Evolutionary conservation across 2,797 vertebrate species (phyloP).

Genomic region (Spinus olivaceus): DNA sequence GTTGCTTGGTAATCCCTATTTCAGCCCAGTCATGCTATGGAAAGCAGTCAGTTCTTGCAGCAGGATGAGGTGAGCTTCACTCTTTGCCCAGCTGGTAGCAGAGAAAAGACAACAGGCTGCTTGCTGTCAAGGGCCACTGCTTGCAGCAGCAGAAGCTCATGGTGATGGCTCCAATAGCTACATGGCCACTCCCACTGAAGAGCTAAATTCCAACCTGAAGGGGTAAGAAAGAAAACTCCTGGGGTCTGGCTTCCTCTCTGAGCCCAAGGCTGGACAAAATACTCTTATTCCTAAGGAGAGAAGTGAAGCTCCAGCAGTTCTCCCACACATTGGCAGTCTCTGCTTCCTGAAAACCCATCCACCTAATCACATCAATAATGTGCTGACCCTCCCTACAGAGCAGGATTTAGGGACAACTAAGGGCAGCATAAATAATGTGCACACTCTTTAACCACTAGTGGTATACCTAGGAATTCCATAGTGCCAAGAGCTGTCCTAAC

Average conservation of each 20-base stretch:
- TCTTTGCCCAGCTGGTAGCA: not conserved
- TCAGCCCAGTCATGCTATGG: not conserved
- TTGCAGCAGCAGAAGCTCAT: not conserved
- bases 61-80: not conserved
- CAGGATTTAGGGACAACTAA: not conserved
- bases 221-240: too few relatives aligned
- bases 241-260: not conserved
- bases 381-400: not conserved
- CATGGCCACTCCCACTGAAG: fast-evolving
- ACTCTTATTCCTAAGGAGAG: not conserved
- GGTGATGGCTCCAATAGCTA: not conserved
- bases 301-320: not conserved
- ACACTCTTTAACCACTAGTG: not conserved
- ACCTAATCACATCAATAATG: not conserved
- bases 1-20: not conserved
- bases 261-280: not conserved
- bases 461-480: not conserved
- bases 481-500: not conserved
- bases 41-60: not conserved
- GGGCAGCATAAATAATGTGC: not conserved
- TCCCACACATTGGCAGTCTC: fast-evolving
- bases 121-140: too few relatives aligned
- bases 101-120: not conserved
- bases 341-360: not conserved
- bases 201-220: not conserved